Percentiles rank a stretch among this genome's conserved stretches.
These are phyloP conservation scores for Allacma fusca DNA, from an alignment of 2,888 invertebrate genomes.

Conservation along the genomic window DNA sequence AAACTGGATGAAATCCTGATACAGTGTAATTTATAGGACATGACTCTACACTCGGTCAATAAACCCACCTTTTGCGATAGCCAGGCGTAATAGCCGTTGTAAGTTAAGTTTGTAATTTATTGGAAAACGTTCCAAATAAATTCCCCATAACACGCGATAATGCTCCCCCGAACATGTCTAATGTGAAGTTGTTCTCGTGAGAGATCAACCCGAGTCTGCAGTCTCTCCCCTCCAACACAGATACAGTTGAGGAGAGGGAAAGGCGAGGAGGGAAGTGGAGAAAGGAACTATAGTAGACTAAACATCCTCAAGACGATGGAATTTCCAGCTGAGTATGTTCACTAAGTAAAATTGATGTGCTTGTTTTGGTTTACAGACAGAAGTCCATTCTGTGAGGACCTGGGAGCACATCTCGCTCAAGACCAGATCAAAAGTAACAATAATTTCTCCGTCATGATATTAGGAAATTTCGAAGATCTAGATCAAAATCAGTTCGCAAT, in stretches of 20 bases:
- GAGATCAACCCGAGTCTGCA: slow-evolving; percentile 1
- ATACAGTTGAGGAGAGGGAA: background rate
- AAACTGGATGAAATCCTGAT: slow-evolving; percentile 4
- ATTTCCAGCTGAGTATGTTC: background rate
- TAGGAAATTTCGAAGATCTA: slow-evolving; percentile 59
- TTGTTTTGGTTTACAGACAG: slow-evolving; percentile 48
- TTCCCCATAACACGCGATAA: slow-evolving; percentile 1
- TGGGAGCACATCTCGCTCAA: slow-evolving; percentile 56
- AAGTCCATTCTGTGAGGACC: slow-evolving; percentile 60
- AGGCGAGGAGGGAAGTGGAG: background rate
- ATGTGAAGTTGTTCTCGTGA: background rate
- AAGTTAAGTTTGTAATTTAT: slow-evolving; percentile 44
- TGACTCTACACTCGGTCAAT: background rate
- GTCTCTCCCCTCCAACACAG: background rate
- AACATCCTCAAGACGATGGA: too few species aligned
- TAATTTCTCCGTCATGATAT: slow-evolving; percentile 53
- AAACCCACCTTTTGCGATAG: background rate
- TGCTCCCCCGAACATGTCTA: slow-evolving; percentile 6
- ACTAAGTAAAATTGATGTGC: slow-evolving; percentile 18
- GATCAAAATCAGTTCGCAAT: slow-evolving; percentile 46
- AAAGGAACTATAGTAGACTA: too few species aligned
- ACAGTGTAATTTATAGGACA: slow-evolving; percentile 25
- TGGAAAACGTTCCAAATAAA: slow-evolving; percentile 17
- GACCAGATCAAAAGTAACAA: slow-evolving; percentile 45
- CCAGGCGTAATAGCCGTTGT: slow-evolving; percentile 38